phyloP scores from a whole-genome alignment of 2,113 vertebrate species.

The Cyphomyrus plagiostoma region DNA sequence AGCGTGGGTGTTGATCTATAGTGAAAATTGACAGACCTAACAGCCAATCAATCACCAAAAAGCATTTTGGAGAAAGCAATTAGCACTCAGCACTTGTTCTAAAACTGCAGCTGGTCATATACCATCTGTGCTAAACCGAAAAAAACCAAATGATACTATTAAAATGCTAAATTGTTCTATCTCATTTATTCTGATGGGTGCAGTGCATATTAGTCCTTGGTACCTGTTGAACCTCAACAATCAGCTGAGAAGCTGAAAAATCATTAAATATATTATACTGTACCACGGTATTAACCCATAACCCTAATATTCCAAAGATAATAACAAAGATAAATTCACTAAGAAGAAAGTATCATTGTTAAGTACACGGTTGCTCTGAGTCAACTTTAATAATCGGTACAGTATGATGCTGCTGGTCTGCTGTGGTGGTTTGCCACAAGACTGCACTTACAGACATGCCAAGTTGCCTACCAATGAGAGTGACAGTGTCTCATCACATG shows the following conservation, averaged over 20 bases:
- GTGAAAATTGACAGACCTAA: neutral
- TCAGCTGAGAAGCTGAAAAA: neutral
- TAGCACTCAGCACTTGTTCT: conserved; percentile 8
- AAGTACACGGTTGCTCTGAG: neutral
- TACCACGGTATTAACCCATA: neutral
- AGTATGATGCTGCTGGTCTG: neutral
- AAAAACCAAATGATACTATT: neutral
- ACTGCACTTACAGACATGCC: neutral
- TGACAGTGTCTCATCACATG: neutral
- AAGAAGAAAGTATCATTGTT: neutral
- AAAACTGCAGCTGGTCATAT: conserved; percentile 2
- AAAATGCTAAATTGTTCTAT: neutral
- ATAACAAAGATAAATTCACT: neutral
- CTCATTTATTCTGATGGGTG: neutral
- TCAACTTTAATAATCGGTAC: neutral
- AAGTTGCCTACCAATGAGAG: neutral
- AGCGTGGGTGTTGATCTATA: conserved; percentile 2
- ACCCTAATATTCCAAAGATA: neutral
- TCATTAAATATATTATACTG: neutral
- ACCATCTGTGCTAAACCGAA: neutral
- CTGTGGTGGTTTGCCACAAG: neutral
- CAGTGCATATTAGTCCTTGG: neutral
- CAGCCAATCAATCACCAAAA: conserved; percentile 19
- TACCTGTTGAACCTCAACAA: neutral
- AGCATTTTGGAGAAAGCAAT: conserved; percentile 14